Conservation (phyloP, 2,888 invertebrate species). For the Saturnia japonica region DNA sequence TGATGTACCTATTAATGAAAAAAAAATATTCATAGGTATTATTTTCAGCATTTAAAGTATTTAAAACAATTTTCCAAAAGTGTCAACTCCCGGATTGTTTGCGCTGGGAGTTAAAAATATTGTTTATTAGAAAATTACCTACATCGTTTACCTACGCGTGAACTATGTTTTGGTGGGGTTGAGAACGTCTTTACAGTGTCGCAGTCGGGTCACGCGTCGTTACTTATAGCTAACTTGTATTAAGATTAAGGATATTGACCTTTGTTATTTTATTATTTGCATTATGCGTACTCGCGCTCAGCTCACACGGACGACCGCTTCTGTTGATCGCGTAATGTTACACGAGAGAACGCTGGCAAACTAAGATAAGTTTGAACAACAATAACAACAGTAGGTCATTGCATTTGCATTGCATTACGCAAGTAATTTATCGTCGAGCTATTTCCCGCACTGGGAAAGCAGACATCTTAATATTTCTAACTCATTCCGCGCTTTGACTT, state of each 20-base stretch:
- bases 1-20: too few relatives aligned
- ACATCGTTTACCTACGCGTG: constrained; percentile 2
- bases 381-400: background rate
- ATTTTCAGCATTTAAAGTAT: too few relatives aligned
- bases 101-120: background rate
- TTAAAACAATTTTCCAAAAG: too few relatives aligned
- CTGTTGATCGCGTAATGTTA: too few relatives aligned
- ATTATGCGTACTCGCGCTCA: background rate
- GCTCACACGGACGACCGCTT: background rate
- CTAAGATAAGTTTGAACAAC: background rate
- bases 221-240: constrained; percentile 2
- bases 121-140: background rate
- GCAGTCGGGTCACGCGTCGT: background rate
- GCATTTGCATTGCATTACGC: background rate
- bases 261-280: too few relatives aligned
- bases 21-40: too few relatives aligned
- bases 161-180: background rate
- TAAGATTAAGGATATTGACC: constrained; percentile 12
- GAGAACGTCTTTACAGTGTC: background rate
- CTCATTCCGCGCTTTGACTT: background rate
- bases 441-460: background rate
- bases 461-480: background rate
- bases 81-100: too few relatives aligned
- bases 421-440: background rate
- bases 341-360: background rate